Base-by-base conservation (phyloP, 2,797 vertebrate genomes). In the Paratrypauchen microcephalus region DNA sequence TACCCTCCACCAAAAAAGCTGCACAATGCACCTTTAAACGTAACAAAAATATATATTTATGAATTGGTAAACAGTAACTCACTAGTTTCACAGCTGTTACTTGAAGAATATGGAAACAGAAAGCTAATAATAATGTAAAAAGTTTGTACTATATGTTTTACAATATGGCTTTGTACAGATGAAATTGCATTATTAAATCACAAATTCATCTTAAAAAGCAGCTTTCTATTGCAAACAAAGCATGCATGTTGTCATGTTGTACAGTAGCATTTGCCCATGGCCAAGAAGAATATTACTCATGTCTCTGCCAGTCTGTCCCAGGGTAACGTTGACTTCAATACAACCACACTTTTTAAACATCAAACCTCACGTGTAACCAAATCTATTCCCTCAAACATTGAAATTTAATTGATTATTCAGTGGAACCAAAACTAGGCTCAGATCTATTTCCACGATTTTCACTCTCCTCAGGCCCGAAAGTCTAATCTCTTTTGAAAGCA, bases 401-500 rank as follows among this genome's bases (percentile, higher is more conserved):
- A 64, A 26, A 16, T 64, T 4, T 9, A 47, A 24, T 47, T 24
- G 39, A 45, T 26, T 47, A 47, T 26, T 64, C 41, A 64, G 61
- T 64, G 21, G 41, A 26, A 47, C 39, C 41, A 39, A 18, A 11
- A n/a, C 16, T 76, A 11, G 61, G 70, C 62, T 75, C 65, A 67
- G 18, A 47, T 16, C 45, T 77, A 75, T 83, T 79, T 62, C 4
- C 32, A 70, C 80, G 76, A 68, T 84, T 77, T 64, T 66, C 69
- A 77, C 76, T 75, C 64, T 66, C 68, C 61, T 63, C 61, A 63
- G 61, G 61, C 48, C 36, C 61, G 0, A 52, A 26, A 28, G 62
- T 48, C 62, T 48, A 28, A 65, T 50, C 77, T 83, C 71, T 71
- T 77, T 84, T 80, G 79, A 15, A 78, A 84, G 80, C 70, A 80